Percentiles rank a stretch among this genome's conserved stretches.
phyloP scores from a whole-genome alignment of 2,797 vertebrate species.

The Sciurus vulgaris region DNA sequence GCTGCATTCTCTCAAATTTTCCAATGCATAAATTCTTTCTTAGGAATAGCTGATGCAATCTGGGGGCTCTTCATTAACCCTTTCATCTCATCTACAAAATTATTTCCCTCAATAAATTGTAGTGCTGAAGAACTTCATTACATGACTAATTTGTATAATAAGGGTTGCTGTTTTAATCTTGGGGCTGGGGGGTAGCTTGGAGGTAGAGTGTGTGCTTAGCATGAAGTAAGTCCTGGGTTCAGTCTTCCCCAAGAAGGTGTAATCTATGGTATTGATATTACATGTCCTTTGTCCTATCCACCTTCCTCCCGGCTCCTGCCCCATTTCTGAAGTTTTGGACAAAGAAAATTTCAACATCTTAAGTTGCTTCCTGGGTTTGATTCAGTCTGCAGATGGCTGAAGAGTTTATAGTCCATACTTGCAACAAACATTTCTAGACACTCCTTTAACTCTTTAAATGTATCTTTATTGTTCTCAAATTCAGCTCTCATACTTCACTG shows the following conservation, averaged over 20 bases:
- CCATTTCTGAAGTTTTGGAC: neutral
- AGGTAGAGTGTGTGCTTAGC: neutral
- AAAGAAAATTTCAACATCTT: neutral
- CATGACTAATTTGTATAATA: neutral
- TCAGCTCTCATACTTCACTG: neutral
- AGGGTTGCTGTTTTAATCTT: neutral
- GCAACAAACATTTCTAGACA: neutral
- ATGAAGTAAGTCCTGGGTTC: neutral
- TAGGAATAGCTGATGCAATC: neutral
- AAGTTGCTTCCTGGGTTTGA: neutral
- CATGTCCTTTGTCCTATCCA: neutral
- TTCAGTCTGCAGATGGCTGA: neutral
- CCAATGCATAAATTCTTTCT: neutral
- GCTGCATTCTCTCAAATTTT: neutral
- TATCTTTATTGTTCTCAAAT: constrained; percentile 39
- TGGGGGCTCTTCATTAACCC: neutral
- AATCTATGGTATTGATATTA: neutral
- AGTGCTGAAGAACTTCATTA: neutral
- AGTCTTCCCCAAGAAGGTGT: neutral
- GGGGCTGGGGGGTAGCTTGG: neutral
- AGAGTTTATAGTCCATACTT: neutral
- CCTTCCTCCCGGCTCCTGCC: no score
- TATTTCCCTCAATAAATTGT: neutral
- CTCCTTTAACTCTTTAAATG: neutral
- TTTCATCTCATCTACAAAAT: neutral